Evolutionary conservation across 2,888 invertebrate genomes (phyloP).

Genomic region (Cephus runcator): DNA sequence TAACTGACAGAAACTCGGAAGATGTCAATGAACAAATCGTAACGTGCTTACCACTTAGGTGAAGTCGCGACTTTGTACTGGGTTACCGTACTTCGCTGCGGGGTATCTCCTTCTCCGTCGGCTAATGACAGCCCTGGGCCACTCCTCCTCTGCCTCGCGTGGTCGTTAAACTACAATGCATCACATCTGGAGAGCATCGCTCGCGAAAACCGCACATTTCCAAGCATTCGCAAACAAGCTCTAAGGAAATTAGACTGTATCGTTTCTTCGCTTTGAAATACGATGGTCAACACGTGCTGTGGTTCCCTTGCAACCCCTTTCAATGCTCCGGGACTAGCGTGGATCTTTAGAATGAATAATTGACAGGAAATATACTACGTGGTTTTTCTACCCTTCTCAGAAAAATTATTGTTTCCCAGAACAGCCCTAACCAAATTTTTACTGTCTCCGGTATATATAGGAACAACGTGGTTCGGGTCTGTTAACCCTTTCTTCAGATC

Average conservation of each 20-base stretch:
- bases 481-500: neutral
- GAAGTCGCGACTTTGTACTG: neutral
- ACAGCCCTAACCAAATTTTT: neutral
- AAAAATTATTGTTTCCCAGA: neutral
- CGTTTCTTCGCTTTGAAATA: constrained; percentile 28
- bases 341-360: constrained; percentile 34
- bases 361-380: constrained; percentile 30
- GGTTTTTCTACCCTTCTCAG: neutral
- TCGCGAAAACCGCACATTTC: constrained; percentile 41
- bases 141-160: constrained; percentile 39
- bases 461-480: neutral
- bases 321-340: constrained; percentile 18
- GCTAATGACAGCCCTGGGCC: constrained; percentile 52
- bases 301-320: constrained; percentile 40
- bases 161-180: constrained; percentile 20
- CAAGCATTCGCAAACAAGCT: constrained; percentile 41
- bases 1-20: neutral
- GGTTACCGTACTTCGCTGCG: constrained; percentile 44
- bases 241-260: constrained; percentile 40
- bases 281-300: constrained; percentile 48
- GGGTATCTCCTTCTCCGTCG: constrained; percentile 47
- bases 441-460: neutral
- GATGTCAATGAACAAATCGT: neutral
- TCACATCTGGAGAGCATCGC: constrained; percentile 52
- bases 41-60: neutral